Evolutionary conservation across 2,797 vertebrate genomes (phyloP).

Genomic region (Typhlichthys subterraneus): DNA sequence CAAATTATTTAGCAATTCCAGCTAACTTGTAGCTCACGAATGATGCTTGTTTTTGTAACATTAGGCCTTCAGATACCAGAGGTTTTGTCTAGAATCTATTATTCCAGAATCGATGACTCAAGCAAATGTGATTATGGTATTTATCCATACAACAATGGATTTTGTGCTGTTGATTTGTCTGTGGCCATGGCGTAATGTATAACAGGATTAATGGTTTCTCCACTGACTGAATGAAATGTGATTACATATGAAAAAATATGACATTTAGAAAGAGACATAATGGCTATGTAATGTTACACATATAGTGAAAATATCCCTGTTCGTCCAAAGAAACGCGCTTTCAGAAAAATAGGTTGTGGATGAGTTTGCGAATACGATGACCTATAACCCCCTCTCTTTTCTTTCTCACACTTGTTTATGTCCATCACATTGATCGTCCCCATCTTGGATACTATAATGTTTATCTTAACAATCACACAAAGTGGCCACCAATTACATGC

Average conservation of each 20-base stretch:
- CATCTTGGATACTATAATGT: conserved; percentile 64
- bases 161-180: neutral
- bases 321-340: conserved; percentile 2
- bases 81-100: neutral
- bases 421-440: conserved; percentile 64
- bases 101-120: neutral
- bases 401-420: conserved; percentile 32
- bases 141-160: neutral
- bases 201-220: neutral
- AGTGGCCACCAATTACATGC: conserved; percentile 73
- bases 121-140: neutral
- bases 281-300: neutral
- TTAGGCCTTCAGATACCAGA: neutral
- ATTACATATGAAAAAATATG: neutral
- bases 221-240: neutral
- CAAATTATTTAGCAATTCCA: neutral
- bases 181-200: conserved; percentile 1
- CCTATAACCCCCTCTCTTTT: conserved; percentile 31
- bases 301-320: too few relatives aligned
- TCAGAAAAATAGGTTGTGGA: conserved; percentile 30
- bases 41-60: neutral
- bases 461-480: conserved; percentile 74
- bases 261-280: neutral
- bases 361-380: conserved; percentile 51
- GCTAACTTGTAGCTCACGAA: neutral